Evolutionary conservation across 2,113 vertebrate species (phyloP).

Genomic region (Peromyscus leucopus): DNA sequence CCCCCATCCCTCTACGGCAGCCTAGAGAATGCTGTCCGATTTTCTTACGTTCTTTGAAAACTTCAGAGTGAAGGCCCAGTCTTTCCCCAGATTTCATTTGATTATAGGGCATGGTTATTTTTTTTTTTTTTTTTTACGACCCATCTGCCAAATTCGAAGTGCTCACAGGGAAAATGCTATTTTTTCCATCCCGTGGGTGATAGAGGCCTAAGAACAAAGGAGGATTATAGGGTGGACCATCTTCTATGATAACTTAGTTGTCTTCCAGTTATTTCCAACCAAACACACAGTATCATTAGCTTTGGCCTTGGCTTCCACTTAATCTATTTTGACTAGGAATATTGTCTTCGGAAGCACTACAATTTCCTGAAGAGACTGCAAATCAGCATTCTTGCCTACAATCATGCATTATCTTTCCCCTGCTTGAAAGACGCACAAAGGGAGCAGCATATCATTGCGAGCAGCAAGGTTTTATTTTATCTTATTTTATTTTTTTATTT

Average conservation of each 20-base stretch:
- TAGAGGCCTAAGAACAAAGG: constrained; percentile 37
- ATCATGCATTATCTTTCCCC: constrained; percentile 73
- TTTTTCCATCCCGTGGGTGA: constrained; percentile 62
- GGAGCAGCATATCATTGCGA: constrained; percentile 67
- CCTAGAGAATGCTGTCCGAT: neutral
- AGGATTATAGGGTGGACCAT: constrained; percentile 63
- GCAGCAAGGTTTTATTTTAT: constrained; percentile 54
- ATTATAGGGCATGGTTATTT: neutral
- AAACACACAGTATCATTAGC: constrained; percentile 83
- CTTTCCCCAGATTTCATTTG: neutral
- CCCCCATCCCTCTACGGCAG: neutral
- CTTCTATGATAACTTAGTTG: constrained; percentile 67
- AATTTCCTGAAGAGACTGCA: constrained; percentile 86
- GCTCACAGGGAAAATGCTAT: constrained; percentile 38
- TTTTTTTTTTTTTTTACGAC: neutral
- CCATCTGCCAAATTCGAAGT: neutral
- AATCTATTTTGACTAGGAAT: constrained; percentile 85
- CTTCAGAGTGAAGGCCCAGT: neutral
- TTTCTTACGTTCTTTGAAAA: neutral
- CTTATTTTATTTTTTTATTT: neutral
- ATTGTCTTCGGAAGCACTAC: constrained; percentile 82
- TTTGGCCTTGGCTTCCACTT: constrained; percentile 82
- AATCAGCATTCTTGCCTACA: constrained; percentile 83
- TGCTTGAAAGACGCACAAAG: constrained; percentile 61
- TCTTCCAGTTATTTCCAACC: constrained; percentile 81